phyloP scores from a whole-genome alignment of 2,888 invertebrate species.

The Parthenolecanium corni region DNA sequence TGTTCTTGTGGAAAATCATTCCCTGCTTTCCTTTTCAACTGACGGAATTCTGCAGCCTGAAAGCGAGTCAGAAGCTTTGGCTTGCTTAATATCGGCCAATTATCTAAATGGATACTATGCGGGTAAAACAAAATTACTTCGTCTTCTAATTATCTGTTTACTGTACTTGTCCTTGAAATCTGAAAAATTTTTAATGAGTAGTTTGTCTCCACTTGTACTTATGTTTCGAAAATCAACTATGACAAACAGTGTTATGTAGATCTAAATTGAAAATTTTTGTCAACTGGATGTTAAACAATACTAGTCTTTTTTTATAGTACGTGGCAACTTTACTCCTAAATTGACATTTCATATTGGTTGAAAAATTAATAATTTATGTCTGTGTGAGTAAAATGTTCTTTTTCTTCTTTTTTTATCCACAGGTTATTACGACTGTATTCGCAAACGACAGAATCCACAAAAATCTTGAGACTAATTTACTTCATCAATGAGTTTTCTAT shows the following conservation, averaged over 20 bases:
- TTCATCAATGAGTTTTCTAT: background rate
- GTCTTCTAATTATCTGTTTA: background rate
- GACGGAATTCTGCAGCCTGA: slow-evolving; percentile 11
- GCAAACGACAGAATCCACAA: background rate
- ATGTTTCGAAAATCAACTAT: no score
- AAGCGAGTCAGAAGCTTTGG: slow-evolving; percentile 12
- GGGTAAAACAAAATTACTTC: no score
- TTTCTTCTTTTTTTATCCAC: background rate
- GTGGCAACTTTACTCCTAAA: background rate
- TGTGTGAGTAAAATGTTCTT: background rate
- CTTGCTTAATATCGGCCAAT: slow-evolving; percentile 14
- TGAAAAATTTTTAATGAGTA: no score
- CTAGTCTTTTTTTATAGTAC: no score
- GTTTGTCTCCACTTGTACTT: no score
- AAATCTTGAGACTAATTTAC: background rate
- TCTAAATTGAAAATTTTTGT: no score
- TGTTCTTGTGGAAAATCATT: background rate
- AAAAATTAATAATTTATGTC: background rate
- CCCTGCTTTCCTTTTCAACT: background rate
- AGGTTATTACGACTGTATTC: slow-evolving; percentile 15
- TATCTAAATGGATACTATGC: slow-evolving; percentile 21
- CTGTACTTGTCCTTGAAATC: background rate
- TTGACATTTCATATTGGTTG: background rate
- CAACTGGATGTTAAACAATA: no score
- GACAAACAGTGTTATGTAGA: no score